Evolutionary conservation across 2,797 vertebrate species (phyloP).

Genomic region (Petrocephalus schoutedeni): DNA sequence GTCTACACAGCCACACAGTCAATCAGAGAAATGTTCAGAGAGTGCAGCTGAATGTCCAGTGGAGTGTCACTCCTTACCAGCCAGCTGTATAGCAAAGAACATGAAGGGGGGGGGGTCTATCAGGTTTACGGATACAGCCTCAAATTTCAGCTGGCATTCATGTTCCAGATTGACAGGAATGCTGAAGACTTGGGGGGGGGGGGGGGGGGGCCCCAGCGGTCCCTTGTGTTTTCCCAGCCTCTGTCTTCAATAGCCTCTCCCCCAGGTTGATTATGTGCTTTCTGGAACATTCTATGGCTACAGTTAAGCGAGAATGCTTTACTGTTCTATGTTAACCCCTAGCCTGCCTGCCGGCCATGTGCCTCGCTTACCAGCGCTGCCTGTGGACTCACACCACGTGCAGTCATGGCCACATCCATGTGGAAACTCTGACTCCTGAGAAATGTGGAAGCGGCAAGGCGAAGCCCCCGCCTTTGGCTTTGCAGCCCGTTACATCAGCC

Average conservation of each 20-base stretch:
- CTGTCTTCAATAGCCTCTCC: background rate
- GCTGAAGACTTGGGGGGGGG: background rate
- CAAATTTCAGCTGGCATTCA: background rate
- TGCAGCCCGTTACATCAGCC: conserved; percentile 11
- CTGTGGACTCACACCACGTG: background rate
- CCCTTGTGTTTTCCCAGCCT: conserved; percentile 2
- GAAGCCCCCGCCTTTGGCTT: background rate
- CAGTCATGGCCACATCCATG: background rate
- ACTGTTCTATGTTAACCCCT: background rate
- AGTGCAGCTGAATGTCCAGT: background rate
- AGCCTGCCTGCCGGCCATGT: background rate
- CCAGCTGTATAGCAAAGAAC: background rate
- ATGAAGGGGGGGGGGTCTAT: background rate
- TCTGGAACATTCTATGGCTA: conserved; percentile 13
- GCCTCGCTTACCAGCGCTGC: background rate
- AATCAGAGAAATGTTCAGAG: background rate
- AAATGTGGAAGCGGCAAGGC: background rate
- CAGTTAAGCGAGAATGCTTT: background rate
- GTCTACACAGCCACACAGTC: background rate
- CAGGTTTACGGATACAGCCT: background rate
- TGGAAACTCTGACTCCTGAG: conserved; percentile 26
- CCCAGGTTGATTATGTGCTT: background rate
- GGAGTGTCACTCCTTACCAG: background rate
- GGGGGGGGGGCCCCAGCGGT: conserved; percentile 32
- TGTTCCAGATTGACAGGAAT: background rate